These are phyloP conservation scores for Schizaphis graminum DNA, from an alignment of 2,888 invertebrate genomes.

Conservation along the genomic window DNA sequence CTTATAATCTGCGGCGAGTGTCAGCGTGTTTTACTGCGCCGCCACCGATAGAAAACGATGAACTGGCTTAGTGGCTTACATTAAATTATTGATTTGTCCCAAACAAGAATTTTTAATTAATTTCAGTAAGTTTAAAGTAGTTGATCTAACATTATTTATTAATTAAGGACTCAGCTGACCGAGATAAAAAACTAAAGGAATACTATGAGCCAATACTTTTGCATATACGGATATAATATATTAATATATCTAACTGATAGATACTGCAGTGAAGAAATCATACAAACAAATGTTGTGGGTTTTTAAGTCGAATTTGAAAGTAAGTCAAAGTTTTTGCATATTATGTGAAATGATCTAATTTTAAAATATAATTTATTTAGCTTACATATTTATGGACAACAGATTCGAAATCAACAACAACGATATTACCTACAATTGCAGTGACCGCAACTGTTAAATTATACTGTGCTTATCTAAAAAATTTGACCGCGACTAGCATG, in stretches of 20 bases:
- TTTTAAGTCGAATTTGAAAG: conserved; percentile 96
- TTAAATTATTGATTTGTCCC: too few relatives aligned
- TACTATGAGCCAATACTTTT: conserved; percentile 97
- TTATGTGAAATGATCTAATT: not conserved
- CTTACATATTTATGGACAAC: conserved; percentile 98
- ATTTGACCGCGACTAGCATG: too few relatives aligned
- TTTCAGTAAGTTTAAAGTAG: not conserved
- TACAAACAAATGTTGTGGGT: conserved; percentile 99
- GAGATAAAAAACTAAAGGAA: conserved; percentile 91
- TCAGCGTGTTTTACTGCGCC: too few relatives aligned
- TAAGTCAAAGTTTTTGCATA: conserved; percentile 72
- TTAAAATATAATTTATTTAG: conserved; percentile 74
- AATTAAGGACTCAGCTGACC: conserved; percentile 84
- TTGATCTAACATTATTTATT: conserved; percentile 64
- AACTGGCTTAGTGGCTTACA: too few relatives aligned
- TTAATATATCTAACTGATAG: conserved; percentile 75
- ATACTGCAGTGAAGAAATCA: conserved; percentile 80
- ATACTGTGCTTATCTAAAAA: too few relatives aligned
- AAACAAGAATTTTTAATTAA: conserved; percentile 66
- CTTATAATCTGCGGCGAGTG: too few relatives aligned
- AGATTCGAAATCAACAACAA: conserved; percentile 81
- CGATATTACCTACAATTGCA: too few relatives aligned
- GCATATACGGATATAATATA: conserved; percentile 73
- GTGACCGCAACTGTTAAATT: too few relatives aligned
- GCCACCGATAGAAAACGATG: too few relatives aligned